Conservation (phyloP, 1,140 invertebrate species). For the Micrasema minimum region DNA sequence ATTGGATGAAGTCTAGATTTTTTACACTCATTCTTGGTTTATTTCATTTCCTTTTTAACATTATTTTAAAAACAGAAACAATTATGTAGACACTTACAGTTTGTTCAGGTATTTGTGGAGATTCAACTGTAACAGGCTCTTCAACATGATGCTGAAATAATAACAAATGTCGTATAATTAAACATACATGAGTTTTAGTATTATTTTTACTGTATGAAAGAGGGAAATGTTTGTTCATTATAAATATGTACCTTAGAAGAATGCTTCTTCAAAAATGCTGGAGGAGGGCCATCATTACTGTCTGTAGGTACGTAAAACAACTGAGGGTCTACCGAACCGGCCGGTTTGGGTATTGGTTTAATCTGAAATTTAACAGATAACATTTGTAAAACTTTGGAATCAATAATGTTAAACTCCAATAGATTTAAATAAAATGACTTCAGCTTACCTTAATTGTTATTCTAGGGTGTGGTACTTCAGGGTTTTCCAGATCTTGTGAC, state of each 20-base stretch:
- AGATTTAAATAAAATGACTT: not conserved
- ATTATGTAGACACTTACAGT: not conserved
- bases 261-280: conserved; percentile 62
- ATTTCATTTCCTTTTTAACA: not conserved
- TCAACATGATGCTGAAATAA: conserved; percentile 28
- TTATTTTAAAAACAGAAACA: not conserved
- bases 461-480: conserved; percentile 73
- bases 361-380: conserved; percentile 66
- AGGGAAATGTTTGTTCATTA: not conserved
- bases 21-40: too few relatives aligned
- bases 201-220: too few relatives aligned
- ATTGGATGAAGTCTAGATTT: too few relatives aligned
- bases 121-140: conserved; percentile 39
- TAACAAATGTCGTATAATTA: too few relatives aligned
- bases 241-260: conserved; percentile 36
- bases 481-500: conserved; percentile 74
- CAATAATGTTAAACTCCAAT: too few relatives aligned
- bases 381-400: not conserved
- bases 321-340: conserved; percentile 75
- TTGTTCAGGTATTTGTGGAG: conserved; percentile 21
- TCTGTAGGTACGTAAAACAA: conserved; percentile 79
- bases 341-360: conserved; percentile 82
- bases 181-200: too few relatives aligned
- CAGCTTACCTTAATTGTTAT: conserved; percentile 78
- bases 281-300: conserved; percentile 73